These are phyloP conservation scores for Bombus confusus DNA, from an alignment of 1,140 invertebrate genomes.

Conservation along the genomic window DNA sequence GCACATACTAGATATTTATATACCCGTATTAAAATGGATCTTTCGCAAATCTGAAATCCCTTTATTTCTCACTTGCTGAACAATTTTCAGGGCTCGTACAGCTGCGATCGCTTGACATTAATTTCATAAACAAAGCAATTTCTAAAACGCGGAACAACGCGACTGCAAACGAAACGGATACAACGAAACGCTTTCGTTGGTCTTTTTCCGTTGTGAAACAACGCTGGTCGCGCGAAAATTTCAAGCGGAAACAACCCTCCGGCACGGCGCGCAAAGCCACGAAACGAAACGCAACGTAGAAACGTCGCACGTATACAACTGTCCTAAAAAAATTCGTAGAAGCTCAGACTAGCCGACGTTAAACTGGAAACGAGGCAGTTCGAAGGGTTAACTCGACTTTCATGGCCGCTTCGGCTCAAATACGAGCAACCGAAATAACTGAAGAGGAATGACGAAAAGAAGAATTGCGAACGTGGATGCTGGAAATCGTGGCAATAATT, in stretches of 20 bases:
- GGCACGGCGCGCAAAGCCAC: background rate
- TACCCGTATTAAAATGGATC: too few relatives aligned
- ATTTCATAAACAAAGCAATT: background rate
- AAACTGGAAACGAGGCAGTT: constrained; percentile 16
- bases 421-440: background rate
- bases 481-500: too few relatives aligned
- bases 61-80: too few relatives aligned
- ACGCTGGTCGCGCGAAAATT: background rate
- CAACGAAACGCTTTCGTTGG: constrained; percentile 1
- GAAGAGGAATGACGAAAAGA: background rate
- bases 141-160: background rate
- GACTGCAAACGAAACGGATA: background rate
- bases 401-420: constrained; percentile 5
- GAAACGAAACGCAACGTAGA: constrained; percentile 7
- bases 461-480: background rate
- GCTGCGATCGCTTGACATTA: background rate
- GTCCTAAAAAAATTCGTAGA: constrained; percentile 6
- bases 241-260: constrained; percentile 3
- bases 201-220: background rate
- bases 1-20: background rate
- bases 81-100: background rate
- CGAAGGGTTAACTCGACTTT: constrained; percentile 38
- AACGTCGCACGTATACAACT: background rate
- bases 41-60: background rate
- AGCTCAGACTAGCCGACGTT: background rate